Conservation (phyloP, 2,888 invertebrate species). For the Limenitis arthemis region DNA sequence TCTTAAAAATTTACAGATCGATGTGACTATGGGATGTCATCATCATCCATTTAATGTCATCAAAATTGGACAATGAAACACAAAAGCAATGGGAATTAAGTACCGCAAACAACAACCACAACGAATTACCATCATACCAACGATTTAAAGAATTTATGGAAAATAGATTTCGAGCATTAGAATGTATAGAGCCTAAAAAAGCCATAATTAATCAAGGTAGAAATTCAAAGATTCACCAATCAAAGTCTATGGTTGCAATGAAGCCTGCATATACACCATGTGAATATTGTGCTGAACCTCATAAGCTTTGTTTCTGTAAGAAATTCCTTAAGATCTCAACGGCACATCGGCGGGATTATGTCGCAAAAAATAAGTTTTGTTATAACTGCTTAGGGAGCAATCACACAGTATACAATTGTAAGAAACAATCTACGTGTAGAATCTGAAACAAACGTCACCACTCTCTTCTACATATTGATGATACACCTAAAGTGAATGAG, state of each 20-base stretch:
- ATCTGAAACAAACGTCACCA: constrained; percentile 24
- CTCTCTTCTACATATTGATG: constrained; percentile 6
- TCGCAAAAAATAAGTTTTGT: constrained; percentile 19
- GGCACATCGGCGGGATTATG: constrained; percentile 15
- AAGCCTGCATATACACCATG: not conserved
- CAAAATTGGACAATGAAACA: constrained; percentile 23
- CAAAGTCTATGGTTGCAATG: not conserved
- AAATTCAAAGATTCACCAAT: not conserved
- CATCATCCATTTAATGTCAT: constrained; percentile 17
- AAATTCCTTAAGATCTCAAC: not conserved
- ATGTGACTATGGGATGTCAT: constrained; percentile 20
- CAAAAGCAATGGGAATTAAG: constrained; percentile 24
- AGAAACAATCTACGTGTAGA: constrained; percentile 9
- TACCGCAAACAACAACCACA: not conserved
- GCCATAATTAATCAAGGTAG: not conserved
- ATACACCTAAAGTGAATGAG: not conserved
- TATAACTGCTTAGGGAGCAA: constrained; percentile 22
- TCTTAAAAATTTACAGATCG: constrained; percentile 18
- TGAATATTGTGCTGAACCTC: constrained; percentile 7
- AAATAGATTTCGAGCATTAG: constrained; percentile 19
- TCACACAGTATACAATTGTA: constrained; percentile 1
- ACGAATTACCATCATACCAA: constrained; percentile 7
- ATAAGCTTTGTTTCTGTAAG: constrained; percentile 23
- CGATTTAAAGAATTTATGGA: constrained; percentile 16
- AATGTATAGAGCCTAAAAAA: constrained; percentile 6